Evolutionary conservation across 2,888 invertebrate genomes (phyloP), one percentile per base, ranked within the genome.

Genomic region (Parnassius mnemosyne): DNA sequence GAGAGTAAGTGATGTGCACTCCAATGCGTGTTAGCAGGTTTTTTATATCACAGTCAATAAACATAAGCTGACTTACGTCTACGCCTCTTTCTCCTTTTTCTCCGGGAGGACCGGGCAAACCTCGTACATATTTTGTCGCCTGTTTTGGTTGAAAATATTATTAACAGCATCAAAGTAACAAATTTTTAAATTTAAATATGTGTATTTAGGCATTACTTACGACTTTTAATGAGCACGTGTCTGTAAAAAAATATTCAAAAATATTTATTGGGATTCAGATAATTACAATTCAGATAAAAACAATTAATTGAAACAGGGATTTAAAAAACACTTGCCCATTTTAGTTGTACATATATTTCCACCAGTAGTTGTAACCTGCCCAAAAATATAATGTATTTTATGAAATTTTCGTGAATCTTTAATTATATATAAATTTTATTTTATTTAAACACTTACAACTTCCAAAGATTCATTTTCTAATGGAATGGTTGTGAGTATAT

Each of bases 181-280:
- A 57, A 10, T 16, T 2, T 44, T 44, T 9, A 41, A 16, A 43
- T 3, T 11, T 34, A 34, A 5, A 3, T 34, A 34, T 34, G 7
- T 34, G 5, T 20, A 7, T 34, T 0, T 34, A 5, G 7, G 34
- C 7, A 3, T 10, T 55, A 60, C 60, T 3, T 50, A 60, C 60
- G 54, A 60, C 49, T 50, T 55, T 50, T 9, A 60, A 7, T 3
- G 60, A 50, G 13, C 60, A 60, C 49, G 54, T 42, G 12, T 49
- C 60, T 60, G 54, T 12, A 60, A 60, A n/a, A 16, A 43, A n/a
- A n/a, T n/a, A n/a, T n/a, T n/a, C n/a, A n/a, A n/a, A n/a, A n/a
- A n/a, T n/a, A n/a, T n/a, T n/a, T n/a, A n/a, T n/a, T n/a, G n/a
- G n/a, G n/a, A n/a, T 50, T 50, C 25, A 25, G 13, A 13, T 50